Base-by-base conservation (phyloP, 2,113 vertebrate species). In the Castor canadensis region DNA sequence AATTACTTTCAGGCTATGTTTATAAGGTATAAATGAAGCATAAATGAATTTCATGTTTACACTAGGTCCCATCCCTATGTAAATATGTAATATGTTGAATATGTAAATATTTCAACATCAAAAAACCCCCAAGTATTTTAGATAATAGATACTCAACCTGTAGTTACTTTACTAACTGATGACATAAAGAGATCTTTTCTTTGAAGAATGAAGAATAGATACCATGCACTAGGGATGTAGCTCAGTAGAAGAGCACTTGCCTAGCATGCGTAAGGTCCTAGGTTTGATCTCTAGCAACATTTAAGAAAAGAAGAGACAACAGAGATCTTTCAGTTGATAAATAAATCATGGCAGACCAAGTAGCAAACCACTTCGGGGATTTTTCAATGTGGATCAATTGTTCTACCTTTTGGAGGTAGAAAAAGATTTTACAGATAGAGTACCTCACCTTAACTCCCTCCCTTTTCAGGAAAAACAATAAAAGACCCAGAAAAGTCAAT, bases 311-410 rank as follows among this genome's bases (percentile, higher is more conserved):
- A 71, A 60, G 40, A 75, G 43, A 32, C 7, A 32, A 47, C 2
- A 91, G 87, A 76, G 52, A 60, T 69, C 52, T 91, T 95, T 77
- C 49, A 94, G 67, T 3, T 89, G 24, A n/a, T n/a, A n/a, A n/a
- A 75, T 43, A 92, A 87, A 84, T 43, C 56, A 79, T 40, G 62
- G 77, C 5, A 90, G 49, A 94, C 9, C 13, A 88, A 86, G n/a
- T 71, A 62, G 15, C 2, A 91, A 45, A 76, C n/a, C 30, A 81
- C 72, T 64, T 95, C 11, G 38, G 84, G 56, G 66, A 92, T 64
- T 96, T 94, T 35, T 82, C 32, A 93, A 64, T 85, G 6, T 62
- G n/a, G 84, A 77, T 89, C 56, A 86, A 87, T 62, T 92, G 24
- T 40, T 71, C 54, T 10, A 75, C 26, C 52, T 93, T 86, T 43